phyloP scores from a whole-genome alignment of 2,888 invertebrate species.

The Epirrhoe alternata region DNA sequence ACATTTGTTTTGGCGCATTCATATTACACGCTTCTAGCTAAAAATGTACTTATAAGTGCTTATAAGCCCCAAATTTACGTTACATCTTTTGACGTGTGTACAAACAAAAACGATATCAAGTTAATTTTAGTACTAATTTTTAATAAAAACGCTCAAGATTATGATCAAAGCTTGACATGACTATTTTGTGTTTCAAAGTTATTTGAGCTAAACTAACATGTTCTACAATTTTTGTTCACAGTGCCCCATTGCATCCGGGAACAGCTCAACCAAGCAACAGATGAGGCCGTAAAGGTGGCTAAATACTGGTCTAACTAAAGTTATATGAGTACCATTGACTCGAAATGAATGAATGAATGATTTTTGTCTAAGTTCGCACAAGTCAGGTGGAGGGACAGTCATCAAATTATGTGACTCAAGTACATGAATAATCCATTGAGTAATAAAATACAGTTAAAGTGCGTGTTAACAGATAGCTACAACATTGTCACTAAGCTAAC shows the following conservation, averaged over 20 bases:
- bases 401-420: conserved; percentile 1
- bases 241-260: too few species aligned
- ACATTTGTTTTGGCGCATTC: not conserved
- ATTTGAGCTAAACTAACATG: too few species aligned
- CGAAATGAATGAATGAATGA: too few species aligned
- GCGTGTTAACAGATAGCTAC: not conserved
- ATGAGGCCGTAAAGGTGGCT: too few species aligned
- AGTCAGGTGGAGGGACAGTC: not conserved
- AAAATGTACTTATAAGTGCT: not conserved
- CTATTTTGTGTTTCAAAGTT: not conserved
- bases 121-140: too few species aligned
- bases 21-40: not conserved
- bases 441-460: not conserved
- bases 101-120: not conserved
- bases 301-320: too few species aligned
- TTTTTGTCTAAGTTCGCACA: not conserved
- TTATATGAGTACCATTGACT: too few species aligned
- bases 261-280: too few species aligned
- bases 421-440: not conserved
- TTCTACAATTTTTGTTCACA: too few species aligned
- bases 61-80: not conserved
- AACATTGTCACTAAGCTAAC: not conserved
- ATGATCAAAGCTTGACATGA: too few species aligned
- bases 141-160: too few species aligned
- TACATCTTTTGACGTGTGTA: not conserved